A percentile compares a stretch with the other conserved stretches of the same genome.
These are phyloP conservation scores for Caenorhabditis latens DNA, from an alignment of 1,140 invertebrate species.

Conservation along the genomic window DNA sequence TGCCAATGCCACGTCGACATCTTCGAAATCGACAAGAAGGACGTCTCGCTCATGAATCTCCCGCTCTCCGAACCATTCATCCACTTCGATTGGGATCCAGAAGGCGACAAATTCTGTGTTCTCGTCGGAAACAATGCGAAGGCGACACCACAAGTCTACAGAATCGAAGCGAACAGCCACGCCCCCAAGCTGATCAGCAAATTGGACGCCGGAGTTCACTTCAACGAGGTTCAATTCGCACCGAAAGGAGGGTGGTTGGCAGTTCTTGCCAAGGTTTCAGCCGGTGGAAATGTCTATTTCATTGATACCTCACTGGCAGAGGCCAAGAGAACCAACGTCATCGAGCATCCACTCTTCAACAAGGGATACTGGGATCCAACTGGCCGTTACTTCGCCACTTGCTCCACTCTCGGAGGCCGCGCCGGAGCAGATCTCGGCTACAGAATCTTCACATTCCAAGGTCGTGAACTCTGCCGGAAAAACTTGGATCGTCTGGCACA, in stretches of 20 bases:
- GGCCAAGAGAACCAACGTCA: slow-evolving; percentile 71
- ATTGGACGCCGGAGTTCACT: slow-evolving; percentile 73
- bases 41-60: slow-evolving; percentile 94
- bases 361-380: slow-evolving; percentile 95
- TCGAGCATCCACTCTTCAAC: slow-evolving; percentile 76
- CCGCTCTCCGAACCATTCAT: slow-evolving; percentile 83
- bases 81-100: slow-evolving; percentile 98
- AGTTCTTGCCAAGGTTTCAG: slow-evolving; percentile 70
- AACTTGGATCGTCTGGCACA: slow-evolving; percentile 93
- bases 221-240: slow-evolving; percentile 70
- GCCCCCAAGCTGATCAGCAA: slow-evolving; percentile 72
- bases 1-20: slow-evolving; percentile 99
- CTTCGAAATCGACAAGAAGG: slow-evolving; percentile 90
- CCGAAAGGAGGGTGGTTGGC: slow-evolving; percentile 73
- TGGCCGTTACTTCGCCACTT: slow-evolving; percentile 94
- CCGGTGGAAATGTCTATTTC: slow-evolving; percentile 73
- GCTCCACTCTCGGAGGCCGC: slow-evolving; percentile 93
- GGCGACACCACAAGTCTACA: slow-evolving; percentile 73
- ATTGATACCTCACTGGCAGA: slow-evolving; percentile 75
- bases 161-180: slow-evolving; percentile 73
- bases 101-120: slow-evolving; percentile 77
- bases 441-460: slow-evolving; percentile 94
- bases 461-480: slow-evolving; percentile 83
- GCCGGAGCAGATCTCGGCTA: slow-evolving; percentile 91
- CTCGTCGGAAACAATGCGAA: slow-evolving; percentile 70